Percentiles rank a stretch among this genome's conserved stretches.
phyloP scores from a whole-genome alignment of 2,888 invertebrate species.

The Pandemis cinnamomeana region DNA sequence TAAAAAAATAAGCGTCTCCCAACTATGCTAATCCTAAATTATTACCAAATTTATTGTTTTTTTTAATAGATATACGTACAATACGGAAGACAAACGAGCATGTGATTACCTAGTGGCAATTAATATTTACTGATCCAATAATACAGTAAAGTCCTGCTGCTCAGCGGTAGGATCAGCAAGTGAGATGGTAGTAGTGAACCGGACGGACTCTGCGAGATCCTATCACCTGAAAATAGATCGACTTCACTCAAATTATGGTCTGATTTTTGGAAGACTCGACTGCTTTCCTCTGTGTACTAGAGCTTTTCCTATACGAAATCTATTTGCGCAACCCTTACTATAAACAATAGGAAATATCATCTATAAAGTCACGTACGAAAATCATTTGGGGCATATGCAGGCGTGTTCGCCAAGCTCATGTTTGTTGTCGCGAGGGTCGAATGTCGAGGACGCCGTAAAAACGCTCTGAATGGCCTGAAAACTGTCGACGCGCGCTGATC shows the following conservation, averaged over 20 bases:
- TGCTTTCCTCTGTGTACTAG: background rate
- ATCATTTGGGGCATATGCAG: constrained; percentile 40
- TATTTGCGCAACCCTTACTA: constrained; percentile 28
- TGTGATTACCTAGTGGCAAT: too few species aligned
- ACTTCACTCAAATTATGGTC: background rate
- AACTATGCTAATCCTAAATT: too few species aligned
- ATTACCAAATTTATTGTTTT: too few species aligned
- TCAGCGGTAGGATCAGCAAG: too few species aligned
- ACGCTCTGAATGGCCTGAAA: constrained; percentile 72
- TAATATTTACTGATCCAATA: too few species aligned
- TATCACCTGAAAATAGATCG: too few species aligned
- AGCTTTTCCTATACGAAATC: constrained; percentile 23
- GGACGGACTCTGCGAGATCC: too few species aligned
- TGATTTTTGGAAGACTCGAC: background rate
- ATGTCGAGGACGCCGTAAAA: constrained; percentile 64
- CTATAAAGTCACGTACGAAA: constrained; percentile 42
- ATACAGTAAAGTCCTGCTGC: too few species aligned
- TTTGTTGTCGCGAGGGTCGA: constrained; percentile 58
- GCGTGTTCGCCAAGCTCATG: constrained; percentile 47
- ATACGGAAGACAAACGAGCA: too few species aligned
- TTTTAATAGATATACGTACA: too few species aligned
- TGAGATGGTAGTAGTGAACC: too few species aligned
- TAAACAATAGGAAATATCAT: constrained; percentile 41
- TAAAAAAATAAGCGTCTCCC: too few species aligned
- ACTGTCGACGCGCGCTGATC: constrained; percentile 69